Percentiles rank a stretch among this genome's conserved stretches.
phyloP scores from a whole-genome alignment of 2,888 invertebrate genomes.

The Calliopum simillimum region DNA sequence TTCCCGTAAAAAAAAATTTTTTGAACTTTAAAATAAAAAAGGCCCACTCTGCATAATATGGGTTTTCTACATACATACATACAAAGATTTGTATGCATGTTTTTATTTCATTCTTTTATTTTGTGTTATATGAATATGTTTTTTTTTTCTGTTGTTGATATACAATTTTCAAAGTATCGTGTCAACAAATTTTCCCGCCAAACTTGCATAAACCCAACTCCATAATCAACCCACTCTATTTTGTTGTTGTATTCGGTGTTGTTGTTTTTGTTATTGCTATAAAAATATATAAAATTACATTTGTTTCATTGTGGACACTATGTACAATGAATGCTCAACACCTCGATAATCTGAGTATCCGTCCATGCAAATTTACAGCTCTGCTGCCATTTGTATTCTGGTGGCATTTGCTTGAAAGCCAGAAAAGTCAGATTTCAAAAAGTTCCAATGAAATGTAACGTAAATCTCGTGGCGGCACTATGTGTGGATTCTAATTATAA shows the following conservation, averaged over 20 bases:
- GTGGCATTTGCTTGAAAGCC: constrained; percentile 10
- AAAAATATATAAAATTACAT: not conserved
- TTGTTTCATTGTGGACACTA: not conserved
- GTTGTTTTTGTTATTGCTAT: not conserved
- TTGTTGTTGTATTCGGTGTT: constrained; percentile 3
- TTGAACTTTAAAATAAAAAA: constrained; percentile 8
- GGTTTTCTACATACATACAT: constrained; percentile 20
- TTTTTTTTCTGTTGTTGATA: constrained; percentile 28
- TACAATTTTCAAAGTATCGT: constrained; percentile 41
- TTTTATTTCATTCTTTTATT: constrained; percentile 33
- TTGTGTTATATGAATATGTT: constrained; percentile 21
- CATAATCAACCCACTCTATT: constrained; percentile 3
- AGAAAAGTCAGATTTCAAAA: constrained; percentile 17
- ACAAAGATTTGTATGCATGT: too few relatives aligned
- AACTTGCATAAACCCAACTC: constrained; percentile 17
- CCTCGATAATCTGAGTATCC: too few relatives aligned
- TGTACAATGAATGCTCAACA: constrained; percentile 6
- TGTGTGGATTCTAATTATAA: constrained; percentile 6
- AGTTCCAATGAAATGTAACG: constrained; percentile 31
- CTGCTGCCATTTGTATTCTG: constrained; percentile 15
- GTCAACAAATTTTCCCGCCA: constrained; percentile 27
- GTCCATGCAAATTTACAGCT: too few relatives aligned
- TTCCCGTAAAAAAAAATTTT: too few relatives aligned
- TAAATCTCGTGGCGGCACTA: constrained; percentile 9
- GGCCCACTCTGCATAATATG: not conserved